Conservation (phyloP, 2,888 invertebrate genomes). For the Portevinia maculata region DNA sequence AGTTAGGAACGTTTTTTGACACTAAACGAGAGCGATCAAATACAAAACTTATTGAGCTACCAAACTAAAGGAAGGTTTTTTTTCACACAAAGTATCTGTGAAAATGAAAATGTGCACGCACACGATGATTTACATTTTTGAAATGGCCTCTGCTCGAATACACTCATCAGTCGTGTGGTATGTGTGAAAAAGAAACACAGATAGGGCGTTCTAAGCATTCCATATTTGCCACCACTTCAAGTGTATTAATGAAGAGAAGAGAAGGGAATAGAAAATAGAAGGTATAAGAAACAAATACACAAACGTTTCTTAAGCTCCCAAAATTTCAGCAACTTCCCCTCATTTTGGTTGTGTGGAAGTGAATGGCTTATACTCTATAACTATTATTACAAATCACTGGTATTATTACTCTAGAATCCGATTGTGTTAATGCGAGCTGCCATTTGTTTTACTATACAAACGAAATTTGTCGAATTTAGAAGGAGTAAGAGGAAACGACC, state of each 20-base stretch:
- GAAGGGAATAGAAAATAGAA: constrained; percentile 51
- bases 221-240: constrained; percentile 58
- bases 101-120: constrained; percentile 6
- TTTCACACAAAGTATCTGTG: constrained; percentile 57
- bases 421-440: constrained; percentile 47
- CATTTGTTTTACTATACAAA: constrained; percentile 68
- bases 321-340: constrained; percentile 71
- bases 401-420: constrained; percentile 46
- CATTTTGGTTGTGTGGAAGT: constrained; percentile 28
- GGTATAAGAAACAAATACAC: constrained; percentile 30
- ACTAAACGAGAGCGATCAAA: constrained; percentile 77
- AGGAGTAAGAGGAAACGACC: constrained; percentile 47
- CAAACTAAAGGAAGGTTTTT: constrained; percentile 59
- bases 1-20: constrained; percentile 82
- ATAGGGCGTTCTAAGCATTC: constrained; percentile 27
- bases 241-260: constrained; percentile 55
- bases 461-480: constrained; percentile 67
- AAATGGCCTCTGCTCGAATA: constrained; percentile 47
- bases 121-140: constrained; percentile 46
- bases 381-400: too few species aligned
- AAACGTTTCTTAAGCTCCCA: constrained; percentile 53
- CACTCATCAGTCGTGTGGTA: constrained; percentile 20
- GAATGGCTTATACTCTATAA: constrained; percentile 16
- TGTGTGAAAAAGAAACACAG: constrained; percentile 37
- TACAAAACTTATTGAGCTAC: constrained; percentile 70